These are phyloP conservation scores for Lacerta bilineata DNA, from an alignment of 2,797 vertebrate species.

Conservation along the genomic window DNA sequence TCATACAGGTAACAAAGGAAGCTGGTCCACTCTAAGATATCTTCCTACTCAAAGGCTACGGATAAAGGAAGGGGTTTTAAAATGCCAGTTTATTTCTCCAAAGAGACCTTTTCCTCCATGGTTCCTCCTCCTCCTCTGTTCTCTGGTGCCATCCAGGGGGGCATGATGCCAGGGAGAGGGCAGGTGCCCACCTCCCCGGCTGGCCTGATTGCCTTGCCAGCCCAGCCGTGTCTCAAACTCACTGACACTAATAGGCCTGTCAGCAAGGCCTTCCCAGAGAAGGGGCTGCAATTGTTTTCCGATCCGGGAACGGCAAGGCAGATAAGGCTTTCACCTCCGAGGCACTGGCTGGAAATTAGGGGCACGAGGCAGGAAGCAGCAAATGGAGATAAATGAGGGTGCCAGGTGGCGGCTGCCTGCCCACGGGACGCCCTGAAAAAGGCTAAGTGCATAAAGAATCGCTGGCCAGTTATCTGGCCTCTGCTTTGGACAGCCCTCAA, in stretches of 20 bases:
- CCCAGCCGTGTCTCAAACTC: rapidly evolving
- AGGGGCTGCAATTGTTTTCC: constrained; percentile 40
- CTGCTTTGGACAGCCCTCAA: constrained; percentile 52
- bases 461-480: constrained; percentile 69
- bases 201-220: background rate
- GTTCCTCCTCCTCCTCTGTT: no score
- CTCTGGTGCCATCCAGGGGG: background rate
- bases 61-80: background rate
- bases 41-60: background rate
- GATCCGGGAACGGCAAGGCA: constrained; percentile 12
- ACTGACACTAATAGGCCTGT: constrained; percentile 11
- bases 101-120: background rate
- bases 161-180: background rate
- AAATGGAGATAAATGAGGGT: constrained; percentile 77
- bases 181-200: no score
- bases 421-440: constrained; percentile 63
- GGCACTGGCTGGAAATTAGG: constrained; percentile 70
- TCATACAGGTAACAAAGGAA: background rate
- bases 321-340: constrained; percentile 70
- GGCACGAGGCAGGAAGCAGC: constrained; percentile 63
- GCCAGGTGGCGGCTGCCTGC: constrained; percentile 52
- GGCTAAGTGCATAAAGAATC: constrained; percentile 67
- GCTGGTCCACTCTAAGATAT: background rate
- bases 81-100: background rate
- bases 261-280: constrained; percentile 19